Base-by-base conservation (phyloP, 2,888 invertebrate species). In the Cataglyphis livida region DNA sequence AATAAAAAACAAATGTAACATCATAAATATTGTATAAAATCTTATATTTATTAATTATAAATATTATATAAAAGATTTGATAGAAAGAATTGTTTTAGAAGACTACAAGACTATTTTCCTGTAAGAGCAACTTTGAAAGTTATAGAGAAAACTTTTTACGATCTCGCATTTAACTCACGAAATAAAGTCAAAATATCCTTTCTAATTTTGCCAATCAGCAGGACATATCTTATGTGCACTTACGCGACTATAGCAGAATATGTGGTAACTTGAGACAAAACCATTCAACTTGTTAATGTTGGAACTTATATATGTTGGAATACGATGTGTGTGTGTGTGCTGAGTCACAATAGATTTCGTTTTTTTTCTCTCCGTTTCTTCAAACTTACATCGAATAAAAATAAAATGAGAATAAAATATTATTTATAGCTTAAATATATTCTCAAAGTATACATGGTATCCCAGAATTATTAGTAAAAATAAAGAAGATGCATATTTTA, bases 361-460 rank as follows among this genome's bases (percentile, higher is more conserved):
- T 41, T 54, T 10, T 57, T 57, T 57, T 65, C 28, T 2, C 28
- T 41, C 15, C 7, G 18, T 15, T 5, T 7, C 41, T 41, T 2
- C 15, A 41, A 74, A 38, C 18, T 32, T 41, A n/a, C 18, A 44
- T 64, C 15, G 6, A 48, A 28, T 66, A 32, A 65, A 78, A 66
- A 41, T 41, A 41, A 66, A 57, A 12, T 25, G 32, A 18, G 25
- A 78, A 44, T 7, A 2, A 48, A 62, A 62, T 15, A 18, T 74
- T 35, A 48, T 6, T 51, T 59, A n/a, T 32, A 65, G 12, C 41
- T 65, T n/a, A 10, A 44, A 38, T 12, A 25, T 64, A 74, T 25
- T 59, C 28, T 3, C 71, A 28, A 7, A 9, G 7, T 21, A n/a
- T 41, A 12, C 38, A 38, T 9, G 10, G 38, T 10, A 9, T 10